These are phyloP conservation scores for Decapterus maruadsi DNA, from an alignment of 2,797 vertebrate genomes.

Conservation along the genomic window DNA sequence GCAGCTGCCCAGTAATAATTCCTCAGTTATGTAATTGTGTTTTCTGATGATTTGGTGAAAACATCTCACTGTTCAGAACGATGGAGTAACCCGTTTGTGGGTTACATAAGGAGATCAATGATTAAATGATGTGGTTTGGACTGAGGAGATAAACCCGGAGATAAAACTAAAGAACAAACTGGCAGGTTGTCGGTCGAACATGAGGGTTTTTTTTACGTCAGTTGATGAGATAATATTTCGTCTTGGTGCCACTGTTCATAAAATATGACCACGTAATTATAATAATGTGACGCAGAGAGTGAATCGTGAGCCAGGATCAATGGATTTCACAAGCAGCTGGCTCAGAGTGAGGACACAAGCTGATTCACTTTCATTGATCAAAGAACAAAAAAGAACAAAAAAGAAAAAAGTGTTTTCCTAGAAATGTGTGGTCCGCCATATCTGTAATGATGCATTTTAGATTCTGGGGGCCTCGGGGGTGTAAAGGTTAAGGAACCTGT, in stretches of 20 bases:
- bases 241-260: no score
- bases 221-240: no score
- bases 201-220: not conserved
- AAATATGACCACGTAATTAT: not conserved
- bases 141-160: conserved; percentile 32
- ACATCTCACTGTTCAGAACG: not conserved
- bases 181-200: conserved; percentile 8
- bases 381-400: not conserved
- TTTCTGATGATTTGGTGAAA: conserved; percentile 45
- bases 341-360: not conserved
- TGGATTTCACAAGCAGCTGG: conserved; percentile 31
- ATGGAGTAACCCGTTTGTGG: conserved; percentile 19
- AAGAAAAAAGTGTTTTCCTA: conserved; percentile 17
- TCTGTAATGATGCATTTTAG: conserved; percentile 36
- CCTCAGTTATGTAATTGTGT: conserved; percentile 49
- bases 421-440: no score
- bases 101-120: conserved; percentile 76
- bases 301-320: conserved; percentile 1
- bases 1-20: conserved; percentile 11
- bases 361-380: conserved; percentile 4
- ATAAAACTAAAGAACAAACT: conserved; percentile 42
- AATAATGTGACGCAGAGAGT: not conserved
- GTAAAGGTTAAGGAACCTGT: conserved; percentile 71
- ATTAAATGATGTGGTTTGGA: conserved; percentile 55
- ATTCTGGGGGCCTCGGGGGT: conserved; percentile 35